Evolutionary conservation across 2,888 invertebrate species (phyloP).

Genomic region (Torymus tubicola): DNA sequence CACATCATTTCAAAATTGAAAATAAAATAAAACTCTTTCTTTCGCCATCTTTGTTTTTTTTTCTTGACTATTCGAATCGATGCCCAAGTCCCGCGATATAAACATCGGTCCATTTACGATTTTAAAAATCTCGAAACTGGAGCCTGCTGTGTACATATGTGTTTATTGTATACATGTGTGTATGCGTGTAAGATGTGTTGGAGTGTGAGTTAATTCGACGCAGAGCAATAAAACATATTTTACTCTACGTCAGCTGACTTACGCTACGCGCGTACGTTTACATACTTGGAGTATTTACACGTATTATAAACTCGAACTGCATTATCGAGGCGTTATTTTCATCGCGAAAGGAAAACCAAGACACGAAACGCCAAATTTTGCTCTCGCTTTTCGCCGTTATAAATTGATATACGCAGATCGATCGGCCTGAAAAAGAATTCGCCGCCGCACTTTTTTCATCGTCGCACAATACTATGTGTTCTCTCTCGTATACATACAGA

Average conservation of each 20-base stretch:
- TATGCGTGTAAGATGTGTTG: too few species aligned
- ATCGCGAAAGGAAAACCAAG: conserved; percentile 19
- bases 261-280: conserved; percentile 38
- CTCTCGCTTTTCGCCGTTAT: neutral
- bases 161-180: too few species aligned
- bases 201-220: neutral
- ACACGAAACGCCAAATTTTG: conserved; percentile 25
- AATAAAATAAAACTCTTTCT: conserved; percentile 2
- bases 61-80: conserved; percentile 29
- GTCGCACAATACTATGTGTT: conserved; percentile 23
- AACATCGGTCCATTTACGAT: conserved; percentile 50
- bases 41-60: neutral
- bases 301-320: conserved; percentile 37
- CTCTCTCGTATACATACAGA: conserved; percentile 22
- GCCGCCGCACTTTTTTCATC: neutral
- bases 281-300: conserved; percentile 44
- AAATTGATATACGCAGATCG: conserved; percentile 28
- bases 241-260: conserved; percentile 18
- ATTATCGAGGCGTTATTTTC: conserved; percentile 29
- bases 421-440: conserved; percentile 17
- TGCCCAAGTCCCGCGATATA: conserved; percentile 37
- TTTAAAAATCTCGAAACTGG: conserved; percentile 48
- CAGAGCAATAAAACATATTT: conserved; percentile 39
- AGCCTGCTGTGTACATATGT: conserved; percentile 34
- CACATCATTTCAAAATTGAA: conserved; percentile 8